A percentile compares a stretch with the other conserved stretches of the same genome.
phyloP scores from a whole-genome alignment of 2,113 vertebrate genomes.

The Dinomys branickii region DNA sequence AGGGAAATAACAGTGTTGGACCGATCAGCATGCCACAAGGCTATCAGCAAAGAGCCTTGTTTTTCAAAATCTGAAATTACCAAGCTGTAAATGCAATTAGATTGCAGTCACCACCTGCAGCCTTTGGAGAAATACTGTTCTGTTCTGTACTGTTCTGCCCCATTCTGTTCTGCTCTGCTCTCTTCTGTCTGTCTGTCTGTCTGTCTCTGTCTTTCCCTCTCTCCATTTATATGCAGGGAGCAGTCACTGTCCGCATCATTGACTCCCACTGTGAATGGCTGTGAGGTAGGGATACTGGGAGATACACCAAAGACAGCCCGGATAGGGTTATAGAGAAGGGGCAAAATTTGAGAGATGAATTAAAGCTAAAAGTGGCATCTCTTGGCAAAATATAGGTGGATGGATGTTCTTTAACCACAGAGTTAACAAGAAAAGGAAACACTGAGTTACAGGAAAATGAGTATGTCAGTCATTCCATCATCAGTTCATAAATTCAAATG shows the following conservation, averaged over 20 bases:
- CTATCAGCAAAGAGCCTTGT: neutral
- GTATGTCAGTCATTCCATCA: neutral
- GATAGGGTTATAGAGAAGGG: neutral
- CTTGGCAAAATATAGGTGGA: neutral
- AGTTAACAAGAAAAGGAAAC: neutral
- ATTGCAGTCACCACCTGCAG: neutral
- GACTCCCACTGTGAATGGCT: neutral
- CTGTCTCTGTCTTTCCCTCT: neutral
- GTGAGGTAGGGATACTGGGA: neutral
- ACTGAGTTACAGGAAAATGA: neutral
- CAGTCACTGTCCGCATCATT: neutral
- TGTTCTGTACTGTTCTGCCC: no score
- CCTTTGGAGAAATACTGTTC: neutral
- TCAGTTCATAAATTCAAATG: neutral
- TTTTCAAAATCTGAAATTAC: constrained; percentile 15
- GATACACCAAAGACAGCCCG: neutral
- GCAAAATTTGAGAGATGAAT: neutral
- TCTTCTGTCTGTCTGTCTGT: neutral
- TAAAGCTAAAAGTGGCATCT: constrained; percentile 41
- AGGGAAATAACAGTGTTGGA: constrained; percentile 19
- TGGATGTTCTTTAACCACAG: neutral
- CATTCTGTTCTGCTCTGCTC: neutral
- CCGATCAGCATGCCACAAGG: neutral
- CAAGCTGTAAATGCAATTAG: neutral
- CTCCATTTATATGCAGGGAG: constrained; percentile 7